A percentile compares a stretch with the other conserved stretches of the same genome.
These are phyloP conservation scores for Psittacara wagleri DNA, from an alignment of 2,113 vertebrate species.

Conservation along the genomic window DNA sequence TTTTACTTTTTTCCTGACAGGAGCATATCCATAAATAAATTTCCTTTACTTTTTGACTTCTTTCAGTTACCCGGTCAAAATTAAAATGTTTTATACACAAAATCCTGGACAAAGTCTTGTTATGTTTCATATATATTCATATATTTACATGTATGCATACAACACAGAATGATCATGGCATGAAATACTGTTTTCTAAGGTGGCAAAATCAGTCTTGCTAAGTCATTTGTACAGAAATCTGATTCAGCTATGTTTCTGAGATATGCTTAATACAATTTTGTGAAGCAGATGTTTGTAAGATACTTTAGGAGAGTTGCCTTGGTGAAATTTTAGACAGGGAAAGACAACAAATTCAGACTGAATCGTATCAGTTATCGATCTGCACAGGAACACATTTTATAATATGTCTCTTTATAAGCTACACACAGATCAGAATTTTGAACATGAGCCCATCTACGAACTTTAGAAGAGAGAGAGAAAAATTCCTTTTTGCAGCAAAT, in stretches of 20 bases:
- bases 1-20: not conserved
- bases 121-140: not conserved
- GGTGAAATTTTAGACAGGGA: not conserved
- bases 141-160: not conserved
- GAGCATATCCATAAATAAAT: not conserved
- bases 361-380: not conserved
- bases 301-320: not conserved
- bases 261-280: not conserved
- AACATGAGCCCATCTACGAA: not conserved
- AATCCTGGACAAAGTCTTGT: not conserved
- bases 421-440: not conserved
- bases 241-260: not conserved
- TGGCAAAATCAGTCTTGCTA: not conserved
- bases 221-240: not conserved
- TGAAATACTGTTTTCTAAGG: not conserved
- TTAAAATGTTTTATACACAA: not conserved
- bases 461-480: not conserved
- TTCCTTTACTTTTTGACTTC: not conserved
- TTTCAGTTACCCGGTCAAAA: not conserved
- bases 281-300: not conserved
- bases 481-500: not conserved
- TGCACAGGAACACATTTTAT: not conserved
- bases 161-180: not conserved
- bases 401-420: not conserved
- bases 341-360: not conserved